These are phyloP conservation scores for Palythoa caribaeorum DNA, from an alignment of 92 coral and sea anemone genomes.

Conservation along the genomic window DNA sequence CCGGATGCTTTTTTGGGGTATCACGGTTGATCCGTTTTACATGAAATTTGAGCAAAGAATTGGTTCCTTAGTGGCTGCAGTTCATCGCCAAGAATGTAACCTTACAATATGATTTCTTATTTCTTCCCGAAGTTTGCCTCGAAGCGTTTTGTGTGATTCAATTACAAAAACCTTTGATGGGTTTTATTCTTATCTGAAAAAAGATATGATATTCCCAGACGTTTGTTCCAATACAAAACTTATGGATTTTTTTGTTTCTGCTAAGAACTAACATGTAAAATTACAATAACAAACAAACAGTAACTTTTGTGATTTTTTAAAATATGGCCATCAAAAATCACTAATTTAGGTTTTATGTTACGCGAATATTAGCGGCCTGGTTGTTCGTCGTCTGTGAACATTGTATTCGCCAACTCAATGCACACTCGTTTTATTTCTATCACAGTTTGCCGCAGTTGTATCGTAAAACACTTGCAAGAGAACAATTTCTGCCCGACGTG, in stretches of 20 bases:
- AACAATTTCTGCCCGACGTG: conserved; percentile 92
- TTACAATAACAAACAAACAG: conserved; percentile 28
- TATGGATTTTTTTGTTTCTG: background rate
- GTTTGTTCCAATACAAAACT: background rate
- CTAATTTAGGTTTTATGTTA: conserved; percentile 42
- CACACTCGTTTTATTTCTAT: background rate
- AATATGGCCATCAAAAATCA: background rate
- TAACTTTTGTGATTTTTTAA: background rate
- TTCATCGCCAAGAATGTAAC: conserved; percentile 23
- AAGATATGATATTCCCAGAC: background rate
- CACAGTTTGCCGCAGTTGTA: conserved; percentile 96
- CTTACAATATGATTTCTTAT: background rate
- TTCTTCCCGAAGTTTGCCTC: conserved; percentile 31
- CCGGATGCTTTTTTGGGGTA: conserved; percentile 14
- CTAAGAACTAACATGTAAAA: background rate
- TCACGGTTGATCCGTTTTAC: background rate
- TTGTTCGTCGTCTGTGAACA: background rate
- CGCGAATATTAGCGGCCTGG: background rate
- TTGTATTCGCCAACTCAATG: background rate
- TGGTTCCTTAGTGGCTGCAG: conserved; percentile 21
- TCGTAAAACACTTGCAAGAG: conserved; percentile 89
- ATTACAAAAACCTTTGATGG: conserved; percentile 3
- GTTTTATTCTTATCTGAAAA: background rate
- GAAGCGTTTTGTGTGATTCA: conserved; percentile 26
- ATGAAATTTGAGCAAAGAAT: conserved; percentile 17